phyloP scores from a whole-genome alignment of 2,113 vertebrate species.

The Campylorhamphus procurvoides region DNA sequence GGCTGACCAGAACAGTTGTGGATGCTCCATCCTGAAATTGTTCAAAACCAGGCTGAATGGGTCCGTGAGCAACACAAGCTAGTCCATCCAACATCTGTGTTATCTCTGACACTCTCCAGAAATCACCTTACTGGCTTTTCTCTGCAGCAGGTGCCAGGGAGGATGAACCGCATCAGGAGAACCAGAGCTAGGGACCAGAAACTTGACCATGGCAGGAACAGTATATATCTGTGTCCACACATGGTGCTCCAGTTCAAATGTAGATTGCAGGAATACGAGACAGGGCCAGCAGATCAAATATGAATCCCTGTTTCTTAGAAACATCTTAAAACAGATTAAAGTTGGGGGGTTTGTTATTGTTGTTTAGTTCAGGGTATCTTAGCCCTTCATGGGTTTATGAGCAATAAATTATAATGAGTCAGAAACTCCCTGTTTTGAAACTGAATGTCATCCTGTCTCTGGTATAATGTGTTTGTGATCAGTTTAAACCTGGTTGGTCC shows the following conservation, averaged over 20 bases:
- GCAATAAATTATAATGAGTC: background rate
- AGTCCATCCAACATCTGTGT: background rate
- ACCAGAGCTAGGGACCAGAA: background rate
- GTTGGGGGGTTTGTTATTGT: background rate
- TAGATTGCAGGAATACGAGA: background rate
- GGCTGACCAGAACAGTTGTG: background rate
- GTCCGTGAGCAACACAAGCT: background rate
- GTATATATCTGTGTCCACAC: background rate
- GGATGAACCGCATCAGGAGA: background rate
- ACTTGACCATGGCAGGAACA: accelerated
- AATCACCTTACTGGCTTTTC: background rate
- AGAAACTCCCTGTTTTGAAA: background rate
- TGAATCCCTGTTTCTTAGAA: background rate
- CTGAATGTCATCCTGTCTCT: background rate
- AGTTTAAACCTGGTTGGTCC: background rate
- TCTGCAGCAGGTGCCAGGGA: background rate
- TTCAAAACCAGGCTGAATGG: background rate
- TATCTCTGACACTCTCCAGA: background rate
- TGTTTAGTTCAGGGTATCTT: background rate
- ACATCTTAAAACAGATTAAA: background rate
- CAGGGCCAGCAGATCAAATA: background rate
- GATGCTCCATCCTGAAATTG: background rate
- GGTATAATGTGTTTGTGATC: background rate
- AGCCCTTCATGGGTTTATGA: background rate
- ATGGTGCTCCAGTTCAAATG: background rate